Evolutionary conservation across 2,888 invertebrate genomes (phyloP).

Genomic region (Amblyteles armatorius): DNA sequence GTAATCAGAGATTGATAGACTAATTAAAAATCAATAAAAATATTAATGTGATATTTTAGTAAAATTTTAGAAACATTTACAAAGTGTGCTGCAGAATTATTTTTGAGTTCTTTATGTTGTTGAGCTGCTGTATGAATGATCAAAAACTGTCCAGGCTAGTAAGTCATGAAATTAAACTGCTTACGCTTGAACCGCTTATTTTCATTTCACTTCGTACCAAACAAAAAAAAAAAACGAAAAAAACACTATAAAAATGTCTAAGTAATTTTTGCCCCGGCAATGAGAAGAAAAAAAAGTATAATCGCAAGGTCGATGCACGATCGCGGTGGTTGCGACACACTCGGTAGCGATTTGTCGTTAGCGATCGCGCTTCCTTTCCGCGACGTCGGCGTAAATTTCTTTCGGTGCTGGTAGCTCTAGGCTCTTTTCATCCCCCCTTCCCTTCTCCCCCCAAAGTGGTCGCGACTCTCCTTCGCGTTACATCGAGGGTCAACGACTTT

Average conservation of each 20-base stretch:
- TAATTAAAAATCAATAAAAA: too few species aligned
- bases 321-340: constrained; percentile 54
- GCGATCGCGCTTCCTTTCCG: constrained; percentile 55
- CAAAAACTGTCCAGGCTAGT: background rate
- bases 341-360: constrained; percentile 37
- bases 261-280: constrained; percentile 9
- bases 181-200: background rate
- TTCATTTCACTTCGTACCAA: background rate
- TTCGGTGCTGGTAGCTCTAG: constrained; percentile 49
- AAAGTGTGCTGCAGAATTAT: too few species aligned
- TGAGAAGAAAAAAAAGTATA: constrained; percentile 15
- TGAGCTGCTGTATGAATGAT: too few species aligned
- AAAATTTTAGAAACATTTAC: too few species aligned
- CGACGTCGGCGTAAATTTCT: constrained; percentile 62
- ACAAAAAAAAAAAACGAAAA: background rate
- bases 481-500: constrained; percentile 80
- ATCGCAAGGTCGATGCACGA: constrained; percentile 53
- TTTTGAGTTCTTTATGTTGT: too few species aligned
- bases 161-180: background rate
- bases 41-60: too few species aligned
- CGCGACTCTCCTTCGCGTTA: constrained; percentile 60
- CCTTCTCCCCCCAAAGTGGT: constrained; percentile 46
- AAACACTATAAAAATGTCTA: background rate
- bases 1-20: too few species aligned
- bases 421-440: constrained; percentile 41